Percentiles rank a stretch among this genome's conserved stretches.
These are phyloP conservation scores for Vollenhovia emeryi DNA, from an alignment of 1,140 invertebrate genomes.

Conservation along the genomic window DNA sequence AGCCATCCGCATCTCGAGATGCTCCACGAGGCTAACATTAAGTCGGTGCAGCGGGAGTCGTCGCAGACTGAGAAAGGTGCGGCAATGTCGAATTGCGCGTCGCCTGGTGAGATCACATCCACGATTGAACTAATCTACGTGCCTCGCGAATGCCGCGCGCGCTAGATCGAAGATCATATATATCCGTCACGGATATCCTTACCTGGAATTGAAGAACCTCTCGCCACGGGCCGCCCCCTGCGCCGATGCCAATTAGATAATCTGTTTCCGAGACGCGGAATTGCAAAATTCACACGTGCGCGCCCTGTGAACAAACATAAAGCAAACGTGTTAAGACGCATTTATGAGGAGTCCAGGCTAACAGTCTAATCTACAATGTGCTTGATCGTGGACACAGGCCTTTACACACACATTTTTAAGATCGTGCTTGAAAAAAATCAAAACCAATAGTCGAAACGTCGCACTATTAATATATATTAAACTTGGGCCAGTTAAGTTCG, in stretches of 20 bases:
- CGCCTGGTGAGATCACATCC: conserved; percentile 41
- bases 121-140: conserved; percentile 37
- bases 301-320: neutral
- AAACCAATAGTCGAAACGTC: too few species aligned
- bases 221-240: neutral
- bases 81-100: conserved; percentile 45
- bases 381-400: too few species aligned
- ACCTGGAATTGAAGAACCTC: neutral
- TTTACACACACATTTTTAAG: too few species aligned
- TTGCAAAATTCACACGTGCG: neutral
- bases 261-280: neutral
- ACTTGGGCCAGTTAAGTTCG: too few species aligned
- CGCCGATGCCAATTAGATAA: neutral
- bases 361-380: too few species aligned
- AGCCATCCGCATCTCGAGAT: conserved; percentile 81
- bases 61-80: conserved; percentile 84
- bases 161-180: neutral
- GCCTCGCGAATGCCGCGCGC: neutral
- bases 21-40: conserved; percentile 80
- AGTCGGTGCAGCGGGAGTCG: conserved; percentile 79
- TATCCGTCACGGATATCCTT: neutral
- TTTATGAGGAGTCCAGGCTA: neutral
- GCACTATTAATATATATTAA: too few species aligned
- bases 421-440: too few species aligned
- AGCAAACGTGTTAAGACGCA: neutral